Evolutionary conservation across 2,113 vertebrate genomes (phyloP), one percentile per base, ranked within the genome.

Genomic region (Protomyctophum bolini): DNA sequence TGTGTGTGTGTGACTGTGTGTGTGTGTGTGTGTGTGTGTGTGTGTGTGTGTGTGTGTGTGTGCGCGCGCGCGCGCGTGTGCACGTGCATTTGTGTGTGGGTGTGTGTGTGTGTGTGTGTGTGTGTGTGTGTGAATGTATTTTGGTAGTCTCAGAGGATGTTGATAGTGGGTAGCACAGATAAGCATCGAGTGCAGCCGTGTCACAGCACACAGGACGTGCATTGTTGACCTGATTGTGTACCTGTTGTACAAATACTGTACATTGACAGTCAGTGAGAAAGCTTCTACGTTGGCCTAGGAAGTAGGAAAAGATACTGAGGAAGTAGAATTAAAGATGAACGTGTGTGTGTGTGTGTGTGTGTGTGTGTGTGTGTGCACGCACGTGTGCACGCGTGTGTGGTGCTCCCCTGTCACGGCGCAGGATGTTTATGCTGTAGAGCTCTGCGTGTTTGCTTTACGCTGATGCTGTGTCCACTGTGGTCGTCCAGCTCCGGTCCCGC

Each of bases 361-460:
- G 29, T 47, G 52, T 55, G 76, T 33, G 28, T 6, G 14, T 0
- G 15, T 15, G 41, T 14, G n/a, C n/a, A n/a, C n/a, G n/a, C n/a
- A n/a, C n/a, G 21, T 21, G 21, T 21, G 21, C 2, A 2, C 2
- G 21, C 2, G 21, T 21, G 21, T 21, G 21, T 21, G 21, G 33
- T 2, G 5, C 33, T 41, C 33, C 33, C 33, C 33, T 41, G 33
- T 6, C 33, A 41, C 33, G 5, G 33, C 33, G 33, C 75, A 77
- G 83, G 83, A 89, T 84, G 85, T 92, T 88, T 87, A 67, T 63
- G 58, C 68, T 80, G 79, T 59, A 58, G 59, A 81, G 63, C 67
- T 41, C 63, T 54, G 70, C 65, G n/a, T 90, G 85, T 92, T 88
- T 85, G 76, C 75, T 83, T 87, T 90, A 72, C 68, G n/a, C 58